These are phyloP conservation scores for Pandemis corylana DNA, from an alignment of 2,888 invertebrate genomes.

Conservation along the genomic window DNA sequence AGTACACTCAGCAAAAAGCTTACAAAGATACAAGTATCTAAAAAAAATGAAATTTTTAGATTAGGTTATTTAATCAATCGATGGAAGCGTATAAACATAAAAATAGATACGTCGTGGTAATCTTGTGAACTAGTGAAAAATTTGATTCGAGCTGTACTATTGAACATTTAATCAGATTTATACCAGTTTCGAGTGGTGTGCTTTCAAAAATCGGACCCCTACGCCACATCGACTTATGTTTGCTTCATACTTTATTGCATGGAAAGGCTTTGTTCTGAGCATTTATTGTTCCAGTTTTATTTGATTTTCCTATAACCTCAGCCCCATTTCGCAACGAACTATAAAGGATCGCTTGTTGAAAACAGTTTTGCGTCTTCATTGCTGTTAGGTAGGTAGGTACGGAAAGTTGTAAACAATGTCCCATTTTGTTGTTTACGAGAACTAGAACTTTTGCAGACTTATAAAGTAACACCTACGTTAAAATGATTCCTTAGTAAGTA, in stretches of 20 bases:
- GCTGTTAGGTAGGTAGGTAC: too few relatives aligned
- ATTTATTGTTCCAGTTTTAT: neutral
- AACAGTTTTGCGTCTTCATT: neutral
- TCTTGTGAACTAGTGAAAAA: neutral
- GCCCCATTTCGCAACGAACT: neutral
- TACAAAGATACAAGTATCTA: too few relatives aligned
- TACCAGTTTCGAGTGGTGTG: neutral
- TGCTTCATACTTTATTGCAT: neutral
- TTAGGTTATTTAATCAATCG: too few relatives aligned
- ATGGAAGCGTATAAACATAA: too few relatives aligned
- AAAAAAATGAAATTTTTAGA: too few relatives aligned
- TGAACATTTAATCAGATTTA: neutral
- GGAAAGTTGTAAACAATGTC: neutral
- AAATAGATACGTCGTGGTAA: too few relatives aligned
- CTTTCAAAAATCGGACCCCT: neutral
- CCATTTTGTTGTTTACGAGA: neutral
- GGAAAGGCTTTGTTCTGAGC: neutral
- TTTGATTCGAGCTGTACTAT: neutral
- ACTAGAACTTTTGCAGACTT: too few relatives aligned
- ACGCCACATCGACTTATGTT: neutral
- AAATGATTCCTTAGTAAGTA: too few relatives aligned
- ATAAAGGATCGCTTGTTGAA: neutral
- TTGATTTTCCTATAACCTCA: neutral
- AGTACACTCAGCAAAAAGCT: too few relatives aligned
- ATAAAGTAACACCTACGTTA: too few relatives aligned